phyloP scores from a whole-genome alignment of 2,113 vertebrate genomes.

The Coryphaenoides rupestris region DNA sequence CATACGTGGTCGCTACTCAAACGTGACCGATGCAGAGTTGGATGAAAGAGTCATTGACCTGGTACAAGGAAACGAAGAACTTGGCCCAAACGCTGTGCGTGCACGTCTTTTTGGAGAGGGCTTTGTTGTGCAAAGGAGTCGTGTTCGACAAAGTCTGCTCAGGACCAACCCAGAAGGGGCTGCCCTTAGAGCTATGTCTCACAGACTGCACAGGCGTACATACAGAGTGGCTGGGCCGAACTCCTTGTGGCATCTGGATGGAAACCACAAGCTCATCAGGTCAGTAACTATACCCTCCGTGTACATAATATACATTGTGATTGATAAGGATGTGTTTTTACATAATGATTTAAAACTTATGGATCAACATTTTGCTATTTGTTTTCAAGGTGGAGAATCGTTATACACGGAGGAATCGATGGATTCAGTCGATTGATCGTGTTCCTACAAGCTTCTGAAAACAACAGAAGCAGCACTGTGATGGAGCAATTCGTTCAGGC shows the following conservation, averaged over 20 bases:
- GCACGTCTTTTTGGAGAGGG: not conserved
- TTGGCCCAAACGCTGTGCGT: not conserved
- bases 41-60: not conserved
- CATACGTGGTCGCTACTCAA: not conserved
- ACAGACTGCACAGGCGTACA: not conserved
- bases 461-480: slow-evolving; percentile 6
- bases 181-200: not conserved
- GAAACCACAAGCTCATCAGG: slow-evolving; percentile 1
- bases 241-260: slow-evolving; percentile 4
- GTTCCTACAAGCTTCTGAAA: not conserved
- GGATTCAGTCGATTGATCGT: not conserved
- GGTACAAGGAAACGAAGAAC: not conserved
- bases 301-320: no score
- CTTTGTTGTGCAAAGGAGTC: not conserved
- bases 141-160: not conserved
- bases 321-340: no score
- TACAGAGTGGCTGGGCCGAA: slow-evolving; percentile 1
- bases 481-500: not conserved
- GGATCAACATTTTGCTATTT: not conserved
- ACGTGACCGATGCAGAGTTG: not conserved
- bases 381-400: not conserved
- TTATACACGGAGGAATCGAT: not conserved
- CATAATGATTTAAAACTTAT: not conserved
- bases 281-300: not conserved
- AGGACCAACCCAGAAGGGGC: slow-evolving; percentile 2